Evolutionary conservation across 2,797 vertebrate species (phyloP).

Genomic region (Pseudochromis fuscus): DNA sequence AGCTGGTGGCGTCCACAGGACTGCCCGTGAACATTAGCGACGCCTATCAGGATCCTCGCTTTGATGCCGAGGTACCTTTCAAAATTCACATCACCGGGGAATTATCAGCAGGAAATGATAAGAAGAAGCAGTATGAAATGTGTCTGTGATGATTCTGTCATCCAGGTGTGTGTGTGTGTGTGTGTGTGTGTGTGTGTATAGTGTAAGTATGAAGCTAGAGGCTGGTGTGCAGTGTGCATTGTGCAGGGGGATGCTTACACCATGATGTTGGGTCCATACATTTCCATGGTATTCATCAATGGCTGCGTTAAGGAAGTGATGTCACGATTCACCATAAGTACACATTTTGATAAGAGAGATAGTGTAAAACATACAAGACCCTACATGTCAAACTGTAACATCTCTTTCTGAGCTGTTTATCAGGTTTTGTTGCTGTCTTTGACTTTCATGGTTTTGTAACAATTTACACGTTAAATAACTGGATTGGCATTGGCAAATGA

Average conservation of each 20-base stretch:
- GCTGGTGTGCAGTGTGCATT: background rate
- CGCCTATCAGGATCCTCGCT: slow-evolving; percentile 97
- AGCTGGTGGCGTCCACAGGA: slow-evolving; percentile 97
- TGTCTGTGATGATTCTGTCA: background rate
- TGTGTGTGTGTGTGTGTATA: too few relatives aligned
- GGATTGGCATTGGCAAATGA: background rate
- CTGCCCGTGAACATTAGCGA: slow-evolving; percentile 98
- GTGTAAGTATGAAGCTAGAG: background rate
- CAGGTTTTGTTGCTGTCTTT: background rate
- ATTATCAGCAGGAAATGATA: background rate
- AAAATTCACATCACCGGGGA: slow-evolving; percentile 16
- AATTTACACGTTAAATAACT: background rate
- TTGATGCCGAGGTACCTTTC: slow-evolving; percentile 92
- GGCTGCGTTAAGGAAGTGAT: background rate
- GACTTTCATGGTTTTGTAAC: background rate
- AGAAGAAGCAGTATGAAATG: background rate
- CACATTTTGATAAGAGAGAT: background rate
- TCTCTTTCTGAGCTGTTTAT: background rate
- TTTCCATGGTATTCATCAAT: slow-evolving; percentile 19
- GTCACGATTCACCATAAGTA: background rate
- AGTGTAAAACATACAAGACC: slow-evolving; percentile 2
- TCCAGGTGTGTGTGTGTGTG: too few relatives aligned
- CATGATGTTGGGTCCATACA: background rate
- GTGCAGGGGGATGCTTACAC: slow-evolving; percentile 26
- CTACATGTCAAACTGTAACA: background rate